Evolutionary conservation across 2,797 vertebrate species (phyloP).

Genomic region (Simalia tracyae): DNA sequence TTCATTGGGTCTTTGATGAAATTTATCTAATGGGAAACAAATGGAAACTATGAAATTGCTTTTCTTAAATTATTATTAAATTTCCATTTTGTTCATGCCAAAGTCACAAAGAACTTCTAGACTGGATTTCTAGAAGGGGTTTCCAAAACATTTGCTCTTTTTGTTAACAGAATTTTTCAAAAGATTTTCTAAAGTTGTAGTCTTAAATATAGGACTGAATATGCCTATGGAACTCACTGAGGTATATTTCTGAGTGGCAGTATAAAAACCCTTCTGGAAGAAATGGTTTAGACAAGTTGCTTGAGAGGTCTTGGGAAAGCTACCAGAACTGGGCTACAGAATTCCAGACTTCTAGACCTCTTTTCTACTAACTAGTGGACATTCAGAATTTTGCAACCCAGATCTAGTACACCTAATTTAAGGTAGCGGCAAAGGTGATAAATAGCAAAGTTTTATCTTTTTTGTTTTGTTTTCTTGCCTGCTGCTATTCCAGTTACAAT

Average conservation of each 20-base stretch:
- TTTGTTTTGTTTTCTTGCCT: background rate
- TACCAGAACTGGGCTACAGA: background rate
- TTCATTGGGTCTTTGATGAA: constrained; percentile 36
- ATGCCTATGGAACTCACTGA: background rate
- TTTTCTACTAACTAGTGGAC: background rate
- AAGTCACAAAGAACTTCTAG: constrained; percentile 64
- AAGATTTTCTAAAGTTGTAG: constrained; percentile 11
- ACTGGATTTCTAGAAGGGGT: constrained; percentile 65
- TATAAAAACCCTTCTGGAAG: background rate
- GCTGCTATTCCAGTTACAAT: no score
- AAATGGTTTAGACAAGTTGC: background rate
- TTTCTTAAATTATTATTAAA: constrained; percentile 56
- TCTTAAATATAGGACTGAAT: background rate
- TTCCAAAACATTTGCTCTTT: background rate
- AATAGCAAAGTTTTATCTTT: background rate
- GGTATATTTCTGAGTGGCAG: background rate
- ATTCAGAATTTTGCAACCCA: background rate
- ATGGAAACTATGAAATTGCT: constrained; percentile 39
- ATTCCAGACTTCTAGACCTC: background rate
- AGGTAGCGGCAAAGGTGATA: background rate
- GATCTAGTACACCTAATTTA: background rate
- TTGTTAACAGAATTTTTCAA: background rate
- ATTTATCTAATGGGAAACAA: constrained; percentile 38
- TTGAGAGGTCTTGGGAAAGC: background rate
- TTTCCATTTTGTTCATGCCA: constrained; percentile 44